Evolutionary conservation across 2,888 invertebrate species (phyloP).

Genomic region (Crepidodera aurea): DNA sequence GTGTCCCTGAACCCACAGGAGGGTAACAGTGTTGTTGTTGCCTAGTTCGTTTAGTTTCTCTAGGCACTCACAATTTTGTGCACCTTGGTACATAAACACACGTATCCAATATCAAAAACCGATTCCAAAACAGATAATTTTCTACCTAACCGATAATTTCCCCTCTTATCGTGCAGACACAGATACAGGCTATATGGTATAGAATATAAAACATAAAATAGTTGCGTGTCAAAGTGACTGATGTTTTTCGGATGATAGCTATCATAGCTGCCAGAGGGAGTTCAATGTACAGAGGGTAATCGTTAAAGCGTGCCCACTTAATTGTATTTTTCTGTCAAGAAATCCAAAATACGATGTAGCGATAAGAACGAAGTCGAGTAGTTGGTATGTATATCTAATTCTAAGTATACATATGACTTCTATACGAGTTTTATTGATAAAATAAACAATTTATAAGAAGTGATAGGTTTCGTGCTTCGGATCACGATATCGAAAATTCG

Average conservation of each 20-base stretch:
- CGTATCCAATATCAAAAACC: not conserved
- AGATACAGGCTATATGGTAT: constrained; percentile 25
- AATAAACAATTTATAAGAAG: constrained; percentile 24
- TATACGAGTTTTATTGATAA: constrained; percentile 22
- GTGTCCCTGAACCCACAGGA: no score
- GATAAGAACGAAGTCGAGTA: constrained; percentile 23
- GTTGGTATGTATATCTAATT: constrained; percentile 26
- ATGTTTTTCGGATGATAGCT: constrained; percentile 34
- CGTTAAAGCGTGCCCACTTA: constrained; percentile 25
- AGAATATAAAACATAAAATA: constrained; percentile 20
- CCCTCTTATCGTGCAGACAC: constrained; percentile 22
- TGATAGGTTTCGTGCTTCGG: constrained; percentile 14
- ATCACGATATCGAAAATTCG: constrained; percentile 10
- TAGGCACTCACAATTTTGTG: no score
- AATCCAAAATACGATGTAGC: constrained; percentile 23
- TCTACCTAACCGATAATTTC: constrained; percentile 18
- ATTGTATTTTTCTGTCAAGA: constrained; percentile 34
- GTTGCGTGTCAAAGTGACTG: constrained; percentile 39
- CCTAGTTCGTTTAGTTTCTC: no score
- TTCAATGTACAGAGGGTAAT: constrained; percentile 24
- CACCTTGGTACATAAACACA: no score
- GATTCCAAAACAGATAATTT: constrained; percentile 17
- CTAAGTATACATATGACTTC: constrained; percentile 11
- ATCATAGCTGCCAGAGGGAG: constrained; percentile 30
- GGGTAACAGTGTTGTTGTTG: no score